Evolutionary conservation across 2,888 invertebrate species (phyloP), one percentile per base, ranked within the genome.

Genomic region (Platycheirus rosarum): DNA sequence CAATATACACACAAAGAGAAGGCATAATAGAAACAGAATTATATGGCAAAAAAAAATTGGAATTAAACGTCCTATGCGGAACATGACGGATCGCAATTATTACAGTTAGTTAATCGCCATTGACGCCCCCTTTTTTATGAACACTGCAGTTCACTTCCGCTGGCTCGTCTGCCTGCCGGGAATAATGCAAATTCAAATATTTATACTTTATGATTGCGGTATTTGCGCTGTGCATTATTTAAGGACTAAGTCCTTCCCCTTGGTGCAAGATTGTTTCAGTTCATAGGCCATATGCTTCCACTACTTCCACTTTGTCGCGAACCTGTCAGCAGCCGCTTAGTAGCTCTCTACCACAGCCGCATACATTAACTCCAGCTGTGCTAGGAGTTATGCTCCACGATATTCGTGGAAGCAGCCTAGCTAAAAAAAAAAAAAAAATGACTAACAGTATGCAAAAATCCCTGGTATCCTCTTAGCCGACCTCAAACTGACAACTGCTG

Each of bases 141-240:
- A 18, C 9, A 53, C 49, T 42, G 71, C 23, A 32, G 11, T 44
- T n/a, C 6, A 40, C 14, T 53, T 53, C 49, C 35, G 55, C 13
- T 3, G 55, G 55, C 48, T 8, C 37, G 26, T 1, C 13, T 40
- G 18, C 18, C 16, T 68, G 26, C 44, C 62, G 16, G 71, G 16
- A 57, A 86, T 88, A 87, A 88, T 88, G 87, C 87, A 88, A 86
- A 87, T 85, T 87, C 87, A 87, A 88, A 88, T 89, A 88, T 87
- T 86, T 87, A 85, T 87, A 86, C 87, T 88, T 89, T 89, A 89
- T 88, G 87, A 88, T 87, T 88, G 87, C 89, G 86, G 89, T 87
- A 88, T 84, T 84, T 80, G 51, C 55, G 71, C 51, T 53, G 55
- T 73, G 77, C 73, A 77, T 77, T 73, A 82, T 82, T 82, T 82